These are phyloP conservation scores for Thecophora atra DNA, from an alignment of 2,888 invertebrate genomes.

Conservation along the genomic window DNA sequence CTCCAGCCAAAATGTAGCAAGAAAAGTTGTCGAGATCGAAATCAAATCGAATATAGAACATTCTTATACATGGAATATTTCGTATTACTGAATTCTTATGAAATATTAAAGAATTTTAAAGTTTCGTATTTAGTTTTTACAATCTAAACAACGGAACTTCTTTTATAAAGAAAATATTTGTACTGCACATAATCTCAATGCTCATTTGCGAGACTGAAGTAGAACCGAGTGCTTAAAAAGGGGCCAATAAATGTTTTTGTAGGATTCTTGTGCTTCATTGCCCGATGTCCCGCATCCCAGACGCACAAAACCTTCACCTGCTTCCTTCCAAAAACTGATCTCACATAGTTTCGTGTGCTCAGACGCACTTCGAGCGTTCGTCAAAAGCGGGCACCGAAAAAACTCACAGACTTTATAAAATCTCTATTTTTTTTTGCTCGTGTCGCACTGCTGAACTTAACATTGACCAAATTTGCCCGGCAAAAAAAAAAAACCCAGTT, in stretches of 20 bases:
- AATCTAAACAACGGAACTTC: too few species aligned
- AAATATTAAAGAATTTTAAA: not conserved
- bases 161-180: too few species aligned
- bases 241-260: too few species aligned
- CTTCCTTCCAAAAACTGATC: slow-evolving; percentile 15
- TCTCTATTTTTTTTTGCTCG: slow-evolving; percentile 7
- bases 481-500: slow-evolving; percentile 12
- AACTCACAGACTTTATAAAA: not conserved
- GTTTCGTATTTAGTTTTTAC: not conserved
- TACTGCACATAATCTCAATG: too few species aligned
- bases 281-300: too few species aligned
- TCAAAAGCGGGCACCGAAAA: slow-evolving; percentile 25
- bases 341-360: slow-evolving; percentile 39
- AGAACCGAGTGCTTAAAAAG: too few species aligned
- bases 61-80: not conserved
- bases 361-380: slow-evolving; percentile 48
- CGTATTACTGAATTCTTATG: too few species aligned
- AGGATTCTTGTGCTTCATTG: too few species aligned
- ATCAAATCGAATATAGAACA: too few species aligned
- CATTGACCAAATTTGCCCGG: slow-evolving; percentile 26
- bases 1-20: too few species aligned
- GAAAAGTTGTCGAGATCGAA: too few species aligned
- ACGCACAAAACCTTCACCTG: slow-evolving; percentile 30
- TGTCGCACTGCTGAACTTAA: slow-evolving; percentile 6
- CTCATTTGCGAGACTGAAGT: too few species aligned